Base-by-base conservation (phyloP, 1,140 invertebrate genomes). In the Drosophila santomea region DNA sequence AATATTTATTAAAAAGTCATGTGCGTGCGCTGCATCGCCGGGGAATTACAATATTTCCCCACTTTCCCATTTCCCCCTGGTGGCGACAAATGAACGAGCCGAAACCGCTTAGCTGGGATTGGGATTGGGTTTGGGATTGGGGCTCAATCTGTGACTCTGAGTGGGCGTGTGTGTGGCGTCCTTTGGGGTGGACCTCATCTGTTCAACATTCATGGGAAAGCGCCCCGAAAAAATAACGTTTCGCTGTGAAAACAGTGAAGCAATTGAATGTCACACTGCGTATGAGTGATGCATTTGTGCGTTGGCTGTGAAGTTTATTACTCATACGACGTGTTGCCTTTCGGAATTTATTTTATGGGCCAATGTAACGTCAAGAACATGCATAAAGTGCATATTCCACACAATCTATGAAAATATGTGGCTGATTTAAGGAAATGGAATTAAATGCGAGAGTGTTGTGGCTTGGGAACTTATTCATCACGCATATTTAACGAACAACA, bases 1-100 rank as follows among this genome's bases (percentile, higher is more conserved):
- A 89, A 88, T 89, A 88, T 88, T 88, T 88, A 88, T 88, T 89
- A 89, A 88, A 78, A 88, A 88, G 84, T 89, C 84, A 80, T 79
- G 80, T 83, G 83, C 79, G 84, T 88, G 3, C 25, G 75, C 79
- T 71, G 75, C 71, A 81, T 78, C 83, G 68, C 75, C 14, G 17
- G 83, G 84, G 75, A 86, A 74, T 80, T 79, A 76, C 61, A 76
- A 76, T 76, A 76, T 25, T 4, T 3, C 28, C 8, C 20, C 20
- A 20, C 20, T 20, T 20, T 20, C 20, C 20, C 20, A 20, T 20
- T 20, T 20, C 20, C 20, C 20, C 20, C 36, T 39, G 44, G 63
- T 55, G 71, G 69, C 69, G 52, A 64, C 72, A 75, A 74, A 59
- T 44, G 66, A 59, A 61, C 62, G 72, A 78, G 41, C 76, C 76